phyloP scores from a whole-genome alignment of 2,113 vertebrate species.

The Hipposideros armiger region DNA sequence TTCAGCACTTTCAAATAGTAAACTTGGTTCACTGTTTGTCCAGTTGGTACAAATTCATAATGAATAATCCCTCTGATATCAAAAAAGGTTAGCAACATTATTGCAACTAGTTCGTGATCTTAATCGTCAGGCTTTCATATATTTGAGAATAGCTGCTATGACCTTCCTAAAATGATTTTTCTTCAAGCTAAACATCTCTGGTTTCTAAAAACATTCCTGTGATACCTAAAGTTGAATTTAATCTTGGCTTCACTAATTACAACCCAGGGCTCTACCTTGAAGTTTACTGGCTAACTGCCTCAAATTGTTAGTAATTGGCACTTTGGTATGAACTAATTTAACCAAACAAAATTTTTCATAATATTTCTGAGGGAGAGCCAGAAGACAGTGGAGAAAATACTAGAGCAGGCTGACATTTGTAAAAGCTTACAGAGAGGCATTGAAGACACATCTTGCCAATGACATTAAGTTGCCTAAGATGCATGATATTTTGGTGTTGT shows the following conservation, averaged over 20 bases:
- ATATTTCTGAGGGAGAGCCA: not conserved
- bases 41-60: no score
- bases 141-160: not conserved
- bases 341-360: not conserved
- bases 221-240: constrained; percentile 8
- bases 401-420: not conserved
- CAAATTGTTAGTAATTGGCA: not conserved
- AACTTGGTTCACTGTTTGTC: no score
- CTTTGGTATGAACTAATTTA: constrained; percentile 28
- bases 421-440: not conserved
- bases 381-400: constrained; percentile 1
- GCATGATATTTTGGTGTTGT: not conserved
- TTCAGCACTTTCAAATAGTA: no score
- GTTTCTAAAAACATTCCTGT: not conserved
- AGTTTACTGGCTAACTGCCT: not conserved
- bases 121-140: no score
- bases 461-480: not conserved
- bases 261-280: not conserved
- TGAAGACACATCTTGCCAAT: not conserved
- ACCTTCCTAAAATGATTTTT: not conserved
- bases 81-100: no score
- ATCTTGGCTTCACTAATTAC: not conserved
- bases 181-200: not conserved
- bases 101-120: no score
- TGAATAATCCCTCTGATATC: no score